A percentile compares a stretch with the other conserved stretches of the same genome.
These are phyloP conservation scores for Drosophila ficusphila DNA, from an alignment of 1,140 invertebrate genomes.

Conservation along the genomic window DNA sequence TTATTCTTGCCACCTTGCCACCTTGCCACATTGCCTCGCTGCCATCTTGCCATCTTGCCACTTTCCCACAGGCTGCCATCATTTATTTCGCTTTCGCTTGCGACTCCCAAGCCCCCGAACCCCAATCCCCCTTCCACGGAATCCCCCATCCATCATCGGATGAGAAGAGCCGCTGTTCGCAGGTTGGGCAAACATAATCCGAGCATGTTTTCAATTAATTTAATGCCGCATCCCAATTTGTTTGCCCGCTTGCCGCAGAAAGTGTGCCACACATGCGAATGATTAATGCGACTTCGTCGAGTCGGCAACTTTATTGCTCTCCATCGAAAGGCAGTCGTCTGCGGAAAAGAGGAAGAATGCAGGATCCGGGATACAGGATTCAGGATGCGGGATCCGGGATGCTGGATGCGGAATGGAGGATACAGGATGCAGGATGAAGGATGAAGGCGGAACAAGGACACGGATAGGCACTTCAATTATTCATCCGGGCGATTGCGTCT, in stretches of 20 bases:
- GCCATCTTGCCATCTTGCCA: background rate
- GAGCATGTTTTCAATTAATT: conserved; percentile 75
- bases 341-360: background rate
- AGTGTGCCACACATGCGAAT: conserved; percentile 63
- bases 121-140: background rate
- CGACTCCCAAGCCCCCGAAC: background rate
- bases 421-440: no score
- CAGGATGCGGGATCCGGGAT: background rate
- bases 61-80: conserved; percentile 6
- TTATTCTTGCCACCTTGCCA: background rate
- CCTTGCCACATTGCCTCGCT: background rate
- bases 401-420: background rate
- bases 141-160: conserved; percentile 9
- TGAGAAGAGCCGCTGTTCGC: conserved; percentile 18
- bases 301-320: conserved; percentile 68
- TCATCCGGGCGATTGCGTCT: conserved; percentile 40
- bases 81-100: conserved; percentile 7
- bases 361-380: background rate
- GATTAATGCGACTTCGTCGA: conserved; percentile 70
- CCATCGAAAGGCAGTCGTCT: background rate
- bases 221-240: conserved; percentile 62
- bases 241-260: conserved; percentile 51
- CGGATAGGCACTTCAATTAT: conserved; percentile 41
- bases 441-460: no score
- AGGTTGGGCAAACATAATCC: conserved; percentile 70